Percentiles rank a stretch among this genome's conserved stretches.
These are phyloP conservation scores for Drosophila murphyi DNA, from an alignment of 1,140 invertebrate genomes.

Conservation along the genomic window DNA sequence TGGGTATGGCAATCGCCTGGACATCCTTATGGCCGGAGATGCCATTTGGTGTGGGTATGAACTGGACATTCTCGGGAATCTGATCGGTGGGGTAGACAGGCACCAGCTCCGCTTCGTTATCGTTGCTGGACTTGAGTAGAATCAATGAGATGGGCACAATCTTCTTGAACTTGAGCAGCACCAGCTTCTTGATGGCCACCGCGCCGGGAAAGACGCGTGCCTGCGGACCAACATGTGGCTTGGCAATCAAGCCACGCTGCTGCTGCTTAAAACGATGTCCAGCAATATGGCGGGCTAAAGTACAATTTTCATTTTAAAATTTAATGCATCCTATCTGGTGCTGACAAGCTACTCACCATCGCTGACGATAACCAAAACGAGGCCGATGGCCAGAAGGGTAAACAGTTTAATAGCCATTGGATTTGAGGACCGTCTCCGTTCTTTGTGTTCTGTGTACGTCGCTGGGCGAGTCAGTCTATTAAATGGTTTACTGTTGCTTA, in stretches of 20 bases:
- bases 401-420: conserved; percentile 69
- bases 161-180: conserved; percentile 80
- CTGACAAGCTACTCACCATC: conserved; percentile 57
- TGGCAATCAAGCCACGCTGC: conserved; percentile 58
- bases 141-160: conserved; percentile 80
- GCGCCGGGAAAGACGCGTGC: conserved; percentile 77
- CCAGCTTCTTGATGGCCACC: conserved; percentile 80
- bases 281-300: conserved; percentile 57
- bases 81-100: conserved; percentile 80
- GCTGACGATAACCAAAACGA: conserved; percentile 53
- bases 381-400: conserved; percentile 57
- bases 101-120: conserved; percentile 78
- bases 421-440: conserved; percentile 3
- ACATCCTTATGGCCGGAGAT: conserved; percentile 81
- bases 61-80: conserved; percentile 78
- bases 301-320: background rate
- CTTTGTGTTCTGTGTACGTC: conserved; percentile 43
- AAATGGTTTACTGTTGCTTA: conserved; percentile 67
- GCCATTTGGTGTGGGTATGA: conserved; percentile 80
- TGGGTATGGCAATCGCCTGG: conserved; percentile 80
- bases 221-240: conserved; percentile 60
- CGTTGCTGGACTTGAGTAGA: conserved; percentile 74
- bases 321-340: no score
- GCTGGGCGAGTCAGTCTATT: conserved; percentile 67
- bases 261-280: conserved; percentile 52